Base-by-base conservation (phyloP, 2,888 invertebrate species). In the Hedychridium roseum region DNA sequence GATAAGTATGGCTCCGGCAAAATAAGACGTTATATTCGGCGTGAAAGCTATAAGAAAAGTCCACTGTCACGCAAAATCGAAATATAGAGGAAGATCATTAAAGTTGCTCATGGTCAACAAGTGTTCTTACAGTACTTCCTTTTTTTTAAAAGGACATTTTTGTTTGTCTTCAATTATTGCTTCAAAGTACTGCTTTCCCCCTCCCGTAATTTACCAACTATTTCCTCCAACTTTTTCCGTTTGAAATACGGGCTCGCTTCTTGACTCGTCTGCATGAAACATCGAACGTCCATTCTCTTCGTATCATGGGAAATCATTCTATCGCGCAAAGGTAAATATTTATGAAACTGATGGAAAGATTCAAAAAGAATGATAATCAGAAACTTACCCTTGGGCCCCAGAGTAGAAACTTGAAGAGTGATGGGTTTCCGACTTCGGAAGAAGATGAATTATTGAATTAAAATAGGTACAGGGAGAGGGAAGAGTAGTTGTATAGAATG, bases 191-290 rank as follows among this genome's bases (percentile, higher is more conserved):
- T 40, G 18, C 36, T 53, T 42, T 66, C 65, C 40, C 43, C 41
- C 12, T 57, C 55, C 45, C 57, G 63, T 17, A 66, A 54, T 41
- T 63, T 66, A 31, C 47, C 60, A 31, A 70, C 57, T 40, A 67
- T 60, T 11, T 64, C 59, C 51, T 66, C 64, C 31, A 70, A 48
- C 31, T 64, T 64, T 17, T 57, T 51, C 43, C 58, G 50, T 21
- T 59, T 60, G 18, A 54, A 31, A 12, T 27, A 35, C 3, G 52
- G 54, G 16, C 53, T 53, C 15, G 43, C 28, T 36, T 47, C 42
- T 32, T 47, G 43, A 27, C 12, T 47, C 23, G 18, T 45, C 41
- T 39, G 30, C 6, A 35, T 12, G 30, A 43, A 51, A 21, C 39
- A 37, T 15, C 44, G 51, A 40, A 49, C 27, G 35, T 48, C 43